Percentiles rank a stretch among this genome's conserved stretches.
Evolutionary conservation across 2,113 vertebrate genomes (phyloP).

Genomic region (Microcebus jonahi): DNA sequence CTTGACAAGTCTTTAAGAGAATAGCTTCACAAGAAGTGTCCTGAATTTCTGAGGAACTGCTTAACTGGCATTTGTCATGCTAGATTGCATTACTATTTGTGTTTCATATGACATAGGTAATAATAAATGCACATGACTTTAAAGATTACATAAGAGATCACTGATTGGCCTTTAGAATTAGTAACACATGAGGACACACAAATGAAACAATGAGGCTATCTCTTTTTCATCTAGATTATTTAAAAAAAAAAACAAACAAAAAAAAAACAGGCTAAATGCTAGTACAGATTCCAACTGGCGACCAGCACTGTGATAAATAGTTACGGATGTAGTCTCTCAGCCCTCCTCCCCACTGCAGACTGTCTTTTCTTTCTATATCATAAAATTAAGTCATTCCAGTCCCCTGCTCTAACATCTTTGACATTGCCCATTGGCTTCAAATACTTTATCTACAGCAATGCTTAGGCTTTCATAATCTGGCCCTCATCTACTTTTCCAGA

Average conservation of each 20-base stretch:
- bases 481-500: background rate
- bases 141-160: background rate
- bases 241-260: conserved; percentile 57
- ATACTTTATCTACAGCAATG: background rate
- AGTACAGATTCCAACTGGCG: background rate
- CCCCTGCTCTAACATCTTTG: background rate
- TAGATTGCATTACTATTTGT: conserved; percentile 29
- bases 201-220: background rate
- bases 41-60: conserved; percentile 11
- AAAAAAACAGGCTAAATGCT: background rate
- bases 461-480: background rate
- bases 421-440: background rate
- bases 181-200: background rate
- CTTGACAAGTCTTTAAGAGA: background rate
- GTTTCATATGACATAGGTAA: background rate
- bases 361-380: background rate
- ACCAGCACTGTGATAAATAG: background rate
- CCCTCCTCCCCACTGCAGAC: background rate
- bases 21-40: no score
- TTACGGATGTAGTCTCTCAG: background rate
- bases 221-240: background rate
- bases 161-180: background rate
- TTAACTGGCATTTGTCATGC: conserved; percentile 20
- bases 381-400: background rate
- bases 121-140: background rate